These are phyloP conservation scores for Archocentrus centrarchus DNA, from an alignment of 2,113 vertebrate species.

Conservation along the genomic window DNA sequence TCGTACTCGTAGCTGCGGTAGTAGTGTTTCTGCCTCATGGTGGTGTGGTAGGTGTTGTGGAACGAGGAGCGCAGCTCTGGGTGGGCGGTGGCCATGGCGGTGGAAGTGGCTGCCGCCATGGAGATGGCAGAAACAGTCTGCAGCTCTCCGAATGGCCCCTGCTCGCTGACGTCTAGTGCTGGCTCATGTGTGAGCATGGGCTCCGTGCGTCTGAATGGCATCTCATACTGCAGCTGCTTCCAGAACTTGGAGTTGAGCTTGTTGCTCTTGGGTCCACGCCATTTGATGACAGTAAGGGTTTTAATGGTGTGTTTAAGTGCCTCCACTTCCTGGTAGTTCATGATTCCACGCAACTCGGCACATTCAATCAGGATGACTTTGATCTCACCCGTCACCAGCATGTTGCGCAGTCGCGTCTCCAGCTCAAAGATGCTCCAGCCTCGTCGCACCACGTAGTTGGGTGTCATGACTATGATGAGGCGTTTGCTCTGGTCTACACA, in stretches of 20 bases:
- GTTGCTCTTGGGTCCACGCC: slow-evolving; percentile 96
- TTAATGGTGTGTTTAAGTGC: slow-evolving; percentile 98
- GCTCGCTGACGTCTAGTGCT: slow-evolving; percentile 96
- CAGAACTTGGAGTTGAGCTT: slow-evolving; percentile 99
- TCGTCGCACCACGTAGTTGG: slow-evolving; percentile 95
- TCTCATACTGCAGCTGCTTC: slow-evolving; percentile 99
- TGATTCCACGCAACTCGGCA: slow-evolving; percentile 95
- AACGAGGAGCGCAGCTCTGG: slow-evolving; percentile 97
- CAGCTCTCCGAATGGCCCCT: slow-evolving; percentile 96
- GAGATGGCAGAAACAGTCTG: slow-evolving; percentile 98
- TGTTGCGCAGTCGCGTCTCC: slow-evolving; percentile 97
- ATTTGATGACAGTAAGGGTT: slow-evolving; percentile 97
- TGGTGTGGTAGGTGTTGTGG: slow-evolving; percentile 97
- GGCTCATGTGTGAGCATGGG: slow-evolving; percentile 93
- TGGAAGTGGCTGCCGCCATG: slow-evolving; percentile 97
- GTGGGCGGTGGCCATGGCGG: slow-evolving; percentile 96
- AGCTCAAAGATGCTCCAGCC: slow-evolving; percentile 99
- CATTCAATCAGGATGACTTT: slow-evolving; percentile 99
- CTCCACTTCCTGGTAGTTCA: slow-evolving; percentile 99
- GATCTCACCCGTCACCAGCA: slow-evolving; percentile 96
- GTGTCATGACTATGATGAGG: slow-evolving; percentile 98
- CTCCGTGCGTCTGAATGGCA: slow-evolving; percentile 98
- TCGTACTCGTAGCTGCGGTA: slow-evolving; percentile 98
- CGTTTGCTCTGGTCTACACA: slow-evolving; percentile 99
- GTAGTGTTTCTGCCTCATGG: slow-evolving; percentile 99